Conservation (phyloP, 2,113 vertebrate species). For the Pygoscelis antarcticus region DNA sequence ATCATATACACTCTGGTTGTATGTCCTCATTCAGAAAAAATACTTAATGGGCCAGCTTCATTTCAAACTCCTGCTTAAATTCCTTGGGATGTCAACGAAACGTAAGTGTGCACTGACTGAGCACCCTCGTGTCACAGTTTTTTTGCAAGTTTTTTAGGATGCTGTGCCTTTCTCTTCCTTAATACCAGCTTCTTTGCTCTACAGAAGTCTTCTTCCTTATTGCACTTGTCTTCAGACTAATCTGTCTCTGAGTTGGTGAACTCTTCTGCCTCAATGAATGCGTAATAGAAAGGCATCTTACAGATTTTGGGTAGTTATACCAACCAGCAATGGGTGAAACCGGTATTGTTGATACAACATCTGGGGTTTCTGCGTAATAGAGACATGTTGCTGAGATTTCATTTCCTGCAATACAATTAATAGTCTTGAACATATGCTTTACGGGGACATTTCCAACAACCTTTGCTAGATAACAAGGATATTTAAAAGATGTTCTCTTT, state of each 20-base stretch:
- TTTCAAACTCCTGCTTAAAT: not conserved
- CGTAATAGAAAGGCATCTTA: not conserved
- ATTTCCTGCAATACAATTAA: slow-evolving; percentile 23
- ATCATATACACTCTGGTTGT: not conserved
- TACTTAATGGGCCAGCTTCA: not conserved
- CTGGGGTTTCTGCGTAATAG: not conserved
- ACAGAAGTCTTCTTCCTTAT: not conserved
- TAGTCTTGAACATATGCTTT: slow-evolving; percentile 26
- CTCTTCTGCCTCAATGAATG: not conserved
- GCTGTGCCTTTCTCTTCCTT: not conserved
- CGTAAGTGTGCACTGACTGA: not conserved
- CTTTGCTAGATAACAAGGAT: not conserved
- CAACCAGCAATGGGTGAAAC: not conserved
- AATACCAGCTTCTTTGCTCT: not conserved
- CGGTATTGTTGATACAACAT: not conserved
- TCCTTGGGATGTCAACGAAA: not conserved
- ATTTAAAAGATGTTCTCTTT: not conserved
- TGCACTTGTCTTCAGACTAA: not conserved
- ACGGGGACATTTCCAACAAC: slow-evolving; percentile 10
- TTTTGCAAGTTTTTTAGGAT: not conserved
- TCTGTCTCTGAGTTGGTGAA: not conserved
- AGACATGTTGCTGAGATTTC: not conserved
- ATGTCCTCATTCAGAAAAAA: not conserved
- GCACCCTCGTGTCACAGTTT: fast-evolving
- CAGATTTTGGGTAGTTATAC: not conserved